Conservation (phyloP, 2,888 invertebrate species). For the Catocala fraxini region DNA sequence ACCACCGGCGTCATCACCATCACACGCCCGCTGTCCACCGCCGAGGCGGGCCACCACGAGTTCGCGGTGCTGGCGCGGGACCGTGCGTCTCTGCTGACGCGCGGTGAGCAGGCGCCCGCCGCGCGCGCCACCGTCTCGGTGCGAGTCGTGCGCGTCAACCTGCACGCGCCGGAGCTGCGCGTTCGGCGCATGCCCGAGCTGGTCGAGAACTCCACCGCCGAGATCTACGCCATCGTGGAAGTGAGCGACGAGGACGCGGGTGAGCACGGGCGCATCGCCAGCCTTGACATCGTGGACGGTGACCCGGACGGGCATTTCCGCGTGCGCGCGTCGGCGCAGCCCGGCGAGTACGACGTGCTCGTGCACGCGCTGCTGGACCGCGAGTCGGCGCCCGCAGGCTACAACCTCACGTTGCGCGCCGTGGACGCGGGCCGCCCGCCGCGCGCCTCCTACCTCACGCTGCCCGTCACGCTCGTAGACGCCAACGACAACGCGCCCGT, state of each 20-base stretch:
- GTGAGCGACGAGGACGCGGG: slow-evolving; percentile 95
- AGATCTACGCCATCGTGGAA: slow-evolving; percentile 96
- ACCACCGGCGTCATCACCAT: slow-evolving; percentile 95
- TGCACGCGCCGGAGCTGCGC: slow-evolving; percentile 94
- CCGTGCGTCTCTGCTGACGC: slow-evolving; percentile 90
- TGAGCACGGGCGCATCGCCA: slow-evolving; percentile 93
- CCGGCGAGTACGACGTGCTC: slow-evolving; percentile 93
- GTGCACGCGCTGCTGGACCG: slow-evolving; percentile 92
- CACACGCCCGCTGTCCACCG: slow-evolving; percentile 92
- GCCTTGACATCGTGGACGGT: slow-evolving; percentile 95
- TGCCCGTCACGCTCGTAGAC: slow-evolving; percentile 94
- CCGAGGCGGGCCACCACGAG: slow-evolving; percentile 91
- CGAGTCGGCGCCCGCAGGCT: slow-evolving; percentile 93
- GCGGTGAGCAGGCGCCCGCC: slow-evolving; percentile 88
- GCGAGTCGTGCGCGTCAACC: slow-evolving; percentile 93
- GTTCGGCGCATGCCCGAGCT: slow-evolving; percentile 94
- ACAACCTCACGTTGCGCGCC: slow-evolving; percentile 95
- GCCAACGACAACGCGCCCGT: slow-evolving; percentile 95
- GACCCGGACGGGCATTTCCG: slow-evolving; percentile 96
- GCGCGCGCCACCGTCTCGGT: slow-evolving; percentile 93
- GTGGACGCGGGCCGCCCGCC: slow-evolving; percentile 94
- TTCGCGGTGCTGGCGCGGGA: slow-evolving; percentile 95
- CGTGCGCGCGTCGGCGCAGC: slow-evolving; percentile 88
- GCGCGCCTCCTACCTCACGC: slow-evolving; percentile 92
- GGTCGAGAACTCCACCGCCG: slow-evolving; percentile 93